These are phyloP conservation scores for Scyliorhinus canicula DNA, from an alignment of 2,797 vertebrate genomes.

Conservation along the genomic window DNA sequence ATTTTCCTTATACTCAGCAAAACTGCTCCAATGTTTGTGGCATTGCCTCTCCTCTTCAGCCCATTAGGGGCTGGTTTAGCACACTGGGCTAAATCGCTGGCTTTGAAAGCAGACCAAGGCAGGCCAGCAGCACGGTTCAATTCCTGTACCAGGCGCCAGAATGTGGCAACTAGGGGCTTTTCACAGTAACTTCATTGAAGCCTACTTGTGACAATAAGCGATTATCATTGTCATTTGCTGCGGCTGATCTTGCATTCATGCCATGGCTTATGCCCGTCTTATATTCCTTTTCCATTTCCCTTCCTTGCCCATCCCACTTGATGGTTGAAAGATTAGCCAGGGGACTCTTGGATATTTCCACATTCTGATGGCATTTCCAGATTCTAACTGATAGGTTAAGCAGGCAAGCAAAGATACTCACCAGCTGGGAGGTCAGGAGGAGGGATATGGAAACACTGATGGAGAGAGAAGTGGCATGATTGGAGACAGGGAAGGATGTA, in stretches of 20 bases:
- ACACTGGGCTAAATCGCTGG: no score
- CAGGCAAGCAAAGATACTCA: neutral
- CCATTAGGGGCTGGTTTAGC: no score
- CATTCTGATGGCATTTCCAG: neutral
- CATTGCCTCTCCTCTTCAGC: neutral
- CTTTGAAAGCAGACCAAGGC: no score
- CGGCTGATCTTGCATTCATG: neutral
- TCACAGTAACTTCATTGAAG: no score
- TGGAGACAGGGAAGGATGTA: neutral
- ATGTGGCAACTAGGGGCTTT: no score
- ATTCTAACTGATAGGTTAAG: neutral
- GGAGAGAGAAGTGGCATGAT: neutral
- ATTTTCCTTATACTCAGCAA: neutral
- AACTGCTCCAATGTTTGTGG: neutral
- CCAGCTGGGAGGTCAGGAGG: neutral
- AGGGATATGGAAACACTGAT: neutral
- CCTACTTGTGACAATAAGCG: no score
- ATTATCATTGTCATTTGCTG: no score
- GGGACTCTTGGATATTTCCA: neutral
- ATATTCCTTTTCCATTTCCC: neutral
- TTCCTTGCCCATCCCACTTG: neutral
- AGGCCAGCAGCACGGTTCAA: no score
- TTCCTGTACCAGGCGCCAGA: no score
- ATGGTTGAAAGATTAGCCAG: neutral
- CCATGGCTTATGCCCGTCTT: neutral